These are phyloP conservation scores for Serranus cabrilla DNA, from an alignment of 2,797 vertebrate genomes.

Conservation along the genomic window DNA sequence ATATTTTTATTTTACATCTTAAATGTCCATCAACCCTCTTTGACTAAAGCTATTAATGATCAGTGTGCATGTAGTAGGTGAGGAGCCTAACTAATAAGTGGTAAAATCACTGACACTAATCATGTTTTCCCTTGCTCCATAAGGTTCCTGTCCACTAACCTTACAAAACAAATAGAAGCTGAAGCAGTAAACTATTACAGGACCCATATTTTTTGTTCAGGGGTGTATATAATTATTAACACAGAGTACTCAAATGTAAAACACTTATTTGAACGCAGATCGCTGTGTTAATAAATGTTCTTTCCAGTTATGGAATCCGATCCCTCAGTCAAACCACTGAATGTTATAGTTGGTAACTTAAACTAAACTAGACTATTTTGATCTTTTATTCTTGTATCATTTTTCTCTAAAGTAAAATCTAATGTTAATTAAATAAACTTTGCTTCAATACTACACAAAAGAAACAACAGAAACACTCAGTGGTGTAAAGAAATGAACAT, in stretches of 20 bases:
- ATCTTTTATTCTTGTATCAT: neutral
- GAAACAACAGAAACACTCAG: too few relatives aligned
- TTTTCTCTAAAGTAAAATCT: neutral
- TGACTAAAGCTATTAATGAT: neutral
- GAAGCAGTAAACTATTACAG: too few relatives aligned
- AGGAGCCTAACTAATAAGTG: too few relatives aligned
- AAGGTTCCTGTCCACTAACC: too few relatives aligned
- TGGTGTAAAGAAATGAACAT: neutral
- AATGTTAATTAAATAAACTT: neutral
- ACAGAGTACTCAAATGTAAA: neutral
- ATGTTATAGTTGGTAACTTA: too few relatives aligned
- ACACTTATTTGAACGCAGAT: neutral
- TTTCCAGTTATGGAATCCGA: too few relatives aligned
- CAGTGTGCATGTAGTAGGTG: neutral
- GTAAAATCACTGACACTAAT: neutral
- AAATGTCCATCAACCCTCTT: neutral
- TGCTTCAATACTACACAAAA: neutral
- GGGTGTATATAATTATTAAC: slow-evolving; percentile 12
- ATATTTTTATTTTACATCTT: neutral
- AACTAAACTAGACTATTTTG: too few relatives aligned
- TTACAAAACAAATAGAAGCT: neutral
- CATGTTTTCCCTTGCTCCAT: neutral
- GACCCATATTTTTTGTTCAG: too few relatives aligned
- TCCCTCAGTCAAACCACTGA: too few relatives aligned
- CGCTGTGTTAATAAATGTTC: slow-evolving; percentile 6